Base-by-base conservation (phyloP, 2,797 vertebrate species). In the Hafferia zeledoni region DNA sequence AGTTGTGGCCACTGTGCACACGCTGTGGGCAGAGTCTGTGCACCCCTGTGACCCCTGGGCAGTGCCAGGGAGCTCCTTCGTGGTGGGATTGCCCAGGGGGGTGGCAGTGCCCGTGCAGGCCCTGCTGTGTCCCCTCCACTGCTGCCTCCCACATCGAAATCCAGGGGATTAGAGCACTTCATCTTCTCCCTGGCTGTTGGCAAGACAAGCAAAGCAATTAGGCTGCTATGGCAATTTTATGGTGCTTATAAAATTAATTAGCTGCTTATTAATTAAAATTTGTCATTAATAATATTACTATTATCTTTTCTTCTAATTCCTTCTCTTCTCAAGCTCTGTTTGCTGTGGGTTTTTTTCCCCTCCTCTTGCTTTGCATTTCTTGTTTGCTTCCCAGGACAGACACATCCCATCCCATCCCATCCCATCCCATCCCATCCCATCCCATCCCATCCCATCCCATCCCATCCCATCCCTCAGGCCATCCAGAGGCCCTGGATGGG, bases 241-340 rank as follows among this genome's bases (percentile, higher is more conserved):
- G 82, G 87, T 76, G 72, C 93, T 95, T 96, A 95, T 70, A 79
- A 91, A 96, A 95, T 91, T 93, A n/a, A 95, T 95, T 95, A 96
- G 68, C 1, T 0, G 50, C n/a, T 56, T 75, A 95, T 95, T 96
- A 94, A 94, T 95, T 94, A 93, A 64, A 75, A 93, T 52, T 87
- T 61, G 57, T 86, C 61, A 86, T 96, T 94, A 95, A 24, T 89
- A 94, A 9, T 93, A 89, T 37, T 68, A 41, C 64, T 71, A 85
- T 82, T 57, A 77, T 89, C n/a, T 87, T 87, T 63, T 79, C 19
- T 83, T 85, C 33, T 60, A n/a, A 78, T 75, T 81, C 67, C 9
- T 93, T 44, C 49, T 75, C 67, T 69, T 63, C 75, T 75, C 5
- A 4, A 43, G n/a, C 23, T 72, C 27, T 92, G 12, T 82, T 89